These are phyloP conservation scores for Auanema sp. DNA, from an alignment of 2,888 invertebrate species.

Conservation along the genomic window DNA sequence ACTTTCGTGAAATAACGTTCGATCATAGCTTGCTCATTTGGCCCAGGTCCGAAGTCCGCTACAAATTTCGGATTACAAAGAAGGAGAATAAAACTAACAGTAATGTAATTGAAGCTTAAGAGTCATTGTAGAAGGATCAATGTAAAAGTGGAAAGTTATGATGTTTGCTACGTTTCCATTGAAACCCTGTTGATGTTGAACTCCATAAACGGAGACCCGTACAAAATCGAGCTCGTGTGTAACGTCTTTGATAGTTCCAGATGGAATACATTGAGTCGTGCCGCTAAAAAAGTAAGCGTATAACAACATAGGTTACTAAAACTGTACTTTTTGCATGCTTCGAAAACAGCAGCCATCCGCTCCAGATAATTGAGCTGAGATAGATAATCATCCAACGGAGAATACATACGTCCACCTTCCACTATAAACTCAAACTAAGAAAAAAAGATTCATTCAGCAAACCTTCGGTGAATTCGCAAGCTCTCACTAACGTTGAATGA, in stretches of 20 bases:
- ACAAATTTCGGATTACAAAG: no score
- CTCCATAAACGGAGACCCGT: no score
- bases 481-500: no score
- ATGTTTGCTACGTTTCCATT: background rate
- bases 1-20: slow-evolving; percentile 8
- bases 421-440: background rate
- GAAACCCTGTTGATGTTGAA: background rate
- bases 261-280: background rate
- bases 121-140: slow-evolving; percentile 6
- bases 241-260: no score
- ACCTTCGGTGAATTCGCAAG: no score
- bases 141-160: slow-evolving; percentile 4
- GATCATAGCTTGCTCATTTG: background rate
- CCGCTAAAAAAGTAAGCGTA: background rate
- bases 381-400: slow-evolving; percentile 42
- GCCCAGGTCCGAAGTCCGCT: background rate
- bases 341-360: slow-evolving; percentile 15
- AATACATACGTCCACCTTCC: slow-evolving; percentile 2
- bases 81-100: background rate
- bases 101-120: slow-evolving; percentile 6
- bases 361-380: slow-evolving; percentile 26
- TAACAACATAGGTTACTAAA: no score
- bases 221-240: no score
- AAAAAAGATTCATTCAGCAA: no score
- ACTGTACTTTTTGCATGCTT: background rate